These are phyloP conservation scores for Caenorhabditis tropicalis DNA, from an alignment of 1,140 invertebrate genomes.

Conservation along the genomic window DNA sequence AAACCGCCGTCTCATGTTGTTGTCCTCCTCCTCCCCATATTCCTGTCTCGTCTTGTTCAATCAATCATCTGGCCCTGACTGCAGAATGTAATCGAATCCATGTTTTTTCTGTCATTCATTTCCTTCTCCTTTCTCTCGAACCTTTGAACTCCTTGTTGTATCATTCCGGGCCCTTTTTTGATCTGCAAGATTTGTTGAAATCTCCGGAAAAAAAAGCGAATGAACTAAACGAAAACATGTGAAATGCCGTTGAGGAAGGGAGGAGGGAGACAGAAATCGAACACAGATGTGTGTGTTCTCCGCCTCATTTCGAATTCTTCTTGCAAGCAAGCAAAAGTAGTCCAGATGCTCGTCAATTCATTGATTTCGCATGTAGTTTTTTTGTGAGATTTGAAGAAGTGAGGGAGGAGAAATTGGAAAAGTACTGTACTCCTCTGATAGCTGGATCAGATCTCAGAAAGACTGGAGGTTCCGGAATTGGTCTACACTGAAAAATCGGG, in stretches of 20 bases:
- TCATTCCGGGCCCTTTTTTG: no score
- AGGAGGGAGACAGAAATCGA: background rate
- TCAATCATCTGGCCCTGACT: background rate
- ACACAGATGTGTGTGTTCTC: background rate
- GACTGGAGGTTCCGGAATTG: no score
- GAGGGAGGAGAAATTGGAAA: no score
- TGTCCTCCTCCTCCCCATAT: background rate
- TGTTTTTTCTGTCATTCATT: no score
- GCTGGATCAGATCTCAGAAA: no score
- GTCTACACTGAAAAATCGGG: no score
- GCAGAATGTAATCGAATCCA: constrained; percentile 3
- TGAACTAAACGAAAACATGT: constrained; percentile 31
- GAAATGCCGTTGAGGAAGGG: background rate
- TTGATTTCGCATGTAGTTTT: no score
- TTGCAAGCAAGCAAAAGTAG: background rate
- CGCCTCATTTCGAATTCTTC: background rate
- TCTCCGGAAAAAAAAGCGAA: no score
- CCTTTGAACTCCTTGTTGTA: constrained; percentile 12
- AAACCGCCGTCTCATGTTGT: no score
- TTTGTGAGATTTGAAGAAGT: no score
- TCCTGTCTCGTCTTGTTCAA: background rate
- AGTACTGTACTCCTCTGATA: no score
- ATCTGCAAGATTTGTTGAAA: background rate
- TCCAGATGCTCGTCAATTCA: no score
- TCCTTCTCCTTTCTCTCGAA: background rate